Conservation (phyloP, 2,888 invertebrate genomes). For the Ectemnius cavifrons region DNA sequence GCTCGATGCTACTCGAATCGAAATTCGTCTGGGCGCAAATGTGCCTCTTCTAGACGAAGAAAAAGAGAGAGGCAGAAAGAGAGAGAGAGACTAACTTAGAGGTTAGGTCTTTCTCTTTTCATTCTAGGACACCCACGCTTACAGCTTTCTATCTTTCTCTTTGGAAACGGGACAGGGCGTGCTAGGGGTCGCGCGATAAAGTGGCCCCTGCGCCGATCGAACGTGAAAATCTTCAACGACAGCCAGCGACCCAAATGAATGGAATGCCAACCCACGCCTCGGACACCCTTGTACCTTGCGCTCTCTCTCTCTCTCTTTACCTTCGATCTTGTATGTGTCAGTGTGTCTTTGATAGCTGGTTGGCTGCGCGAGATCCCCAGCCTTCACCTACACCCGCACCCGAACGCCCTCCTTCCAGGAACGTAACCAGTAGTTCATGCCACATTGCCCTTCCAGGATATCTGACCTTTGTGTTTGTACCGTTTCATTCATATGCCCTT, state of each 20-base stretch:
- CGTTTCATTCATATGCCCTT: too few species aligned
- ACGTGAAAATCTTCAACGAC: slow-evolving; percentile 69
- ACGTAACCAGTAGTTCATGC: slow-evolving; percentile 31
- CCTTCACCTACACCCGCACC: slow-evolving; percentile 48
- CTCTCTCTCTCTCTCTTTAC: background rate
- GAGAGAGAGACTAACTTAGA: slow-evolving; percentile 44
- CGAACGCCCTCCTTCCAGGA: slow-evolving; percentile 37
- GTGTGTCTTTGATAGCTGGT: slow-evolving; percentile 52
- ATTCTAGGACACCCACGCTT: background rate
- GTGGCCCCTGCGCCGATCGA: slow-evolving; percentile 59
- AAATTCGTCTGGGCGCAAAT: too few species aligned
- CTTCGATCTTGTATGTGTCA: too few species aligned
- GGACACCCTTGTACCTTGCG: slow-evolving; percentile 1
- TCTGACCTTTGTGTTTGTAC: too few species aligned
- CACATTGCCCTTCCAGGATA: too few species aligned
- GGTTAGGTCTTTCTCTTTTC: slow-evolving; percentile 5
- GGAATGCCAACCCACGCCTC: slow-evolving; percentile 72
- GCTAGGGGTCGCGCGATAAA: slow-evolving; percentile 44
- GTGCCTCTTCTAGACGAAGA: too few species aligned
- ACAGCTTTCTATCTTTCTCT: slow-evolving; percentile 11
- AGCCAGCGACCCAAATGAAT: slow-evolving; percentile 68
- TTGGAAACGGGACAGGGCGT: background rate
- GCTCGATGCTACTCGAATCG: too few species aligned
- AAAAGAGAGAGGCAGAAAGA: too few species aligned
- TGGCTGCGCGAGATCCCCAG: slow-evolving; percentile 48